Evolutionary conservation across 2,888 invertebrate species (phyloP).

Genomic region (Nemotelus nigrinus): DNA sequence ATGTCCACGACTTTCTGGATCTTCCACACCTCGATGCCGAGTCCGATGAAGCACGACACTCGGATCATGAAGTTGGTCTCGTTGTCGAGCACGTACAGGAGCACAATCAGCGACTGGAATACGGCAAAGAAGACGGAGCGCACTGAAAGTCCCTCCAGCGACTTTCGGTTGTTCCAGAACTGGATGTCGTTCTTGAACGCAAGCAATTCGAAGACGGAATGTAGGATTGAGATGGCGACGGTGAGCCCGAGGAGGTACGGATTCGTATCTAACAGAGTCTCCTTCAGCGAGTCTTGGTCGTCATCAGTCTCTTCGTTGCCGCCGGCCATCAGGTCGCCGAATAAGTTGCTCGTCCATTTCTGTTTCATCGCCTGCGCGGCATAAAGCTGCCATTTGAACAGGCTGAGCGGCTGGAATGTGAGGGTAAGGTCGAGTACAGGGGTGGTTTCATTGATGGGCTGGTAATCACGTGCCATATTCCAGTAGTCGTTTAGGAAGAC

Average conservation of each 20-base stretch:
- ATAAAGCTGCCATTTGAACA: constrained; percentile 99
- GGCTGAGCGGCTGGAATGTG: constrained; percentile 88
- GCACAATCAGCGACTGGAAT: constrained; percentile 94
- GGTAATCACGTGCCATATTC: constrained; percentile 96
- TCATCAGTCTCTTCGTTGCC: constrained; percentile 81
- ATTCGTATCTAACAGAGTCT: constrained; percentile 95
- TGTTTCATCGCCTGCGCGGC: constrained; percentile 94
- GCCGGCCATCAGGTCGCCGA: constrained; percentile 74
- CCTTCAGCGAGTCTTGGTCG: constrained; percentile 90
- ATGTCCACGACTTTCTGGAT: constrained; percentile 96
- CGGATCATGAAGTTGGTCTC: constrained; percentile 97
- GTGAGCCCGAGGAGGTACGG: constrained; percentile 94
- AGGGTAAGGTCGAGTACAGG: constrained; percentile 75
- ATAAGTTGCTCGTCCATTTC: constrained; percentile 76
- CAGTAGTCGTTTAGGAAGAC: constrained; percentile 97
- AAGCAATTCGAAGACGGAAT: constrained; percentile 96
- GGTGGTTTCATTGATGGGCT: constrained; percentile 87
- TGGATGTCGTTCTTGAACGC: constrained; percentile 99
- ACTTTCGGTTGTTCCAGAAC: constrained; percentile 98
- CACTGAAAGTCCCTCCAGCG: constrained; percentile 96
- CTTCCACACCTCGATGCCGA: constrained; percentile 98
- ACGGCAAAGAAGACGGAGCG: constrained; percentile 98
- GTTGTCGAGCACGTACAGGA: constrained; percentile 97
- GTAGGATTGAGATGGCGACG: constrained; percentile 90
- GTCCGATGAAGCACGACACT: constrained; percentile 92